Percentiles rank a stretch among this genome's conserved stretches.
These are phyloP conservation scores for Ochotona princeps DNA, from an alignment of 2,113 vertebrate species.

Conservation along the genomic window DNA sequence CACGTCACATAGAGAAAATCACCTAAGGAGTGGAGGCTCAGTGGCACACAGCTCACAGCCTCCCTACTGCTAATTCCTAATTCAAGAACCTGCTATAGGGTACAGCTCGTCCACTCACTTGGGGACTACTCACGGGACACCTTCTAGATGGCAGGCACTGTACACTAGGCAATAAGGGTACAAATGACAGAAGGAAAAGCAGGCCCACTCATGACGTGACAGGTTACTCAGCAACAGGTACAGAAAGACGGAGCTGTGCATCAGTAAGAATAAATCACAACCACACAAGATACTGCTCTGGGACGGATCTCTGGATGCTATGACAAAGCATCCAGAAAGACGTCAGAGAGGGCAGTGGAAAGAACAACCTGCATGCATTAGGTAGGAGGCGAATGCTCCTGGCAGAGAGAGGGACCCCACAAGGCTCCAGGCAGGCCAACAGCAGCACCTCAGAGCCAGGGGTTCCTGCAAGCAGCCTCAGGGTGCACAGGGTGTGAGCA, in stretches of 20 bases:
- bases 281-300: background rate
- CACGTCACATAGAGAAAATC: background rate
- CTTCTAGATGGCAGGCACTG: background rate
- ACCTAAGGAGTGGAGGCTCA: background rate
- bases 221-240: background rate
- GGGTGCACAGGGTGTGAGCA: too few species aligned
- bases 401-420: too few species aligned
- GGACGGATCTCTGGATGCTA: background rate
- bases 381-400: background rate
- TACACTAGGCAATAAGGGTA: background rate
- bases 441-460: too few species aligned
- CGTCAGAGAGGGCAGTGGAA: too few species aligned
- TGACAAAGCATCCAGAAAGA: background rate
- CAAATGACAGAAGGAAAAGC: slow-evolving; percentile 23
- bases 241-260: background rate
- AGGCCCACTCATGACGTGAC: background rate
- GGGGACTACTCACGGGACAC: background rate
- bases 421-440: too few species aligned
- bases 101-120: background rate
- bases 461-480: too few species aligned
- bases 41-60: background rate
- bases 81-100: background rate
- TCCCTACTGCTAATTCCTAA: background rate
- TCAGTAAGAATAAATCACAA: background rate
- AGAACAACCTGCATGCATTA: background rate